These are phyloP conservation scores for Volucella inanis DNA, from an alignment of 2,888 invertebrate species.

Conservation along the genomic window DNA sequence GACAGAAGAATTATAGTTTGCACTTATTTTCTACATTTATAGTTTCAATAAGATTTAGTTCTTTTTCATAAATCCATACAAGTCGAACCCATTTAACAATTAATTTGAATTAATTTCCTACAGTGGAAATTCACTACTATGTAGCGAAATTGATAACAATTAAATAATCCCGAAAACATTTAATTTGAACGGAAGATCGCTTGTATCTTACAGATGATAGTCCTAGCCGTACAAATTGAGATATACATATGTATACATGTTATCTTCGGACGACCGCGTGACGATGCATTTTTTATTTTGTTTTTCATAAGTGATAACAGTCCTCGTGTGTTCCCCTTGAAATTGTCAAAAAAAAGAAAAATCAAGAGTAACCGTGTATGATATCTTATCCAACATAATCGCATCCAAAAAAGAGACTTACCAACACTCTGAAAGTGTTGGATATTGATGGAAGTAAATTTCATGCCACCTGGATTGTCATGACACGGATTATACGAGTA, in stretches of 20 bases:
- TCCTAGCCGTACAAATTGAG: not conserved
- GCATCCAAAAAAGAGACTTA: constrained; percentile 1
- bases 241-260: not conserved
- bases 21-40: no score
- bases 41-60: no score
- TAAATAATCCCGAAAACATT: no score
- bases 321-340: constrained; percentile 2
- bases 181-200: no score
- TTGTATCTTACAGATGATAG: not conserved
- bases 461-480: constrained; percentile 25
- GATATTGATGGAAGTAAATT: not conserved
- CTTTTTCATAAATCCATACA: no score
- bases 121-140: not conserved
- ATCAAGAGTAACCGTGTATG: not conserved
- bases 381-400: not conserved
- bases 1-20: no score
- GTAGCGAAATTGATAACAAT: not conserved
- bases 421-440: not conserved
- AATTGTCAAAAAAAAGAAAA: not conserved
- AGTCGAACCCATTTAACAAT: no score
- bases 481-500: constrained; percentile 9
- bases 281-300: not conserved
- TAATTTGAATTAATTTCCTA: no score
- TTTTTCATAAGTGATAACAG: constrained; percentile 1
- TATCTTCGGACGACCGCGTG: not conserved